Base-by-base conservation (phyloP, 2,113 vertebrate genomes). In the Eupsittula cactorum region DNA sequence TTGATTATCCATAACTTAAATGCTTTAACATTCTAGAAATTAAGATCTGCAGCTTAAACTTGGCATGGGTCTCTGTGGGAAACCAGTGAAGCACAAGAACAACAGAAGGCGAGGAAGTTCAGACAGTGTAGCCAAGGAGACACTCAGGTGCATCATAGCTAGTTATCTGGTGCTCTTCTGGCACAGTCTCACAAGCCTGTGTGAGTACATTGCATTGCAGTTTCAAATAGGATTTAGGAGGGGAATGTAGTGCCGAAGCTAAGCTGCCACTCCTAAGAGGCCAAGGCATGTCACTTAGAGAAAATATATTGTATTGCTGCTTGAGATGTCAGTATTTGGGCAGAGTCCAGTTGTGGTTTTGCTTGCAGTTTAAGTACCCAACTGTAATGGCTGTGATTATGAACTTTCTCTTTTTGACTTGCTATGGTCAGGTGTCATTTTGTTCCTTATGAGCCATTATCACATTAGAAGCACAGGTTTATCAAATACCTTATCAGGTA, bases 21-120 rank as follows among this genome's bases (percentile, higher is more conserved):
- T 84, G 87, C 47, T 90, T 82, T 95, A 89, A 46, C 93, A 92
- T 77, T 92, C 87, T 94, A 84, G 80, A 96, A 95, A 81, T 95
- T 49, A 85, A 88, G 90, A 86, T 92, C 76, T 90, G 49, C 74
- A 75, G 69, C 62, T 94, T 86, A 76, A 86, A 82, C 46, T 94
- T 97, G 93, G 88, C 92, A 81, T 28, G 2, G 29, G 59, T n/a
- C 65, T 95, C 77, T 92, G 57, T 90, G 89, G 55, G 87, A 95
- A 96, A 68, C 74, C 67, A 65, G 86, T 0, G 2, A 83, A 92
- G 73, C 90, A 93, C 91, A 82, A 53, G 74, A 91, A 59, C 57
- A 93, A 65, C 87, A 95, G 82, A 93, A 81, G 90, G 95, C 42
- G 1, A 75, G 76, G 86, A 86, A 84, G 80, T 94, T 96, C 85